Evolutionary conservation across 1,140 invertebrate species (phyloP).

Genomic region (Drosophila kanapiae): DNA sequence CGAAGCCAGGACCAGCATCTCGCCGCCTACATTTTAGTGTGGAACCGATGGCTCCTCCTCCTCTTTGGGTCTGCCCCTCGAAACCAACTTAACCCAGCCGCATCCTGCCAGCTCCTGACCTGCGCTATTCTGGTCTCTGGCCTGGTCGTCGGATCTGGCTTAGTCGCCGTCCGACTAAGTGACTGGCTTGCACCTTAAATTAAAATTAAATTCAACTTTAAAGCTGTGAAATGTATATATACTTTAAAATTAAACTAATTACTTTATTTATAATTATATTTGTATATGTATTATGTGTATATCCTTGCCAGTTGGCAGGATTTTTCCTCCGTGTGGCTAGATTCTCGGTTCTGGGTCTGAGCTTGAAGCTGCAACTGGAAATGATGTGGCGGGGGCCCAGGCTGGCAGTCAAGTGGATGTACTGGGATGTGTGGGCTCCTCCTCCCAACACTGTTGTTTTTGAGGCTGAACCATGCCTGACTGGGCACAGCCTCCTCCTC

Average conservation of each 20-base stretch:
- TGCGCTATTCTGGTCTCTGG: constrained; percentile 29
- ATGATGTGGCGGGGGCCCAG: constrained; percentile 21
- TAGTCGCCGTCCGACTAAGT: not conserved
- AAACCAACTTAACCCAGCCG: constrained; percentile 4
- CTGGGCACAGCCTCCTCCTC: constrained; percentile 24
- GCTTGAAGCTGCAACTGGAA: constrained; percentile 13
- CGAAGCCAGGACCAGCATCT: constrained; percentile 13
- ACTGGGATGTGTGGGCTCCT: constrained; percentile 33
- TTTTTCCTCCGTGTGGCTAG: not conserved
- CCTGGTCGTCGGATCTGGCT: constrained; percentile 12
- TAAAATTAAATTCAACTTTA: not conserved
- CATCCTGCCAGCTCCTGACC: constrained; percentile 27
- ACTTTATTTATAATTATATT: not conserved
- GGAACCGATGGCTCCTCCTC: constrained; percentile 12
- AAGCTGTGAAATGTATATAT: no score
- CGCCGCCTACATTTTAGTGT: constrained; percentile 40
- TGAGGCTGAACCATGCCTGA: constrained; percentile 43
- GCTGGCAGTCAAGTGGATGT: constrained; percentile 46
- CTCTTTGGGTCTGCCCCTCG: not conserved
- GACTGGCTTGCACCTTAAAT: constrained; percentile 1
- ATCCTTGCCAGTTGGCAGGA: not conserved
- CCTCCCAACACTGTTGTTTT: constrained; percentile 4
- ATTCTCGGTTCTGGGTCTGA: not conserved
- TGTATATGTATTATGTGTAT: no score
- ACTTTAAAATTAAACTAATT: no score